Percentiles rank a stretch among this genome's conserved stretches.
phyloP scores from a whole-genome alignment of 2,113 vertebrate species.

The Heterotilapia buettikoferi region DNA sequence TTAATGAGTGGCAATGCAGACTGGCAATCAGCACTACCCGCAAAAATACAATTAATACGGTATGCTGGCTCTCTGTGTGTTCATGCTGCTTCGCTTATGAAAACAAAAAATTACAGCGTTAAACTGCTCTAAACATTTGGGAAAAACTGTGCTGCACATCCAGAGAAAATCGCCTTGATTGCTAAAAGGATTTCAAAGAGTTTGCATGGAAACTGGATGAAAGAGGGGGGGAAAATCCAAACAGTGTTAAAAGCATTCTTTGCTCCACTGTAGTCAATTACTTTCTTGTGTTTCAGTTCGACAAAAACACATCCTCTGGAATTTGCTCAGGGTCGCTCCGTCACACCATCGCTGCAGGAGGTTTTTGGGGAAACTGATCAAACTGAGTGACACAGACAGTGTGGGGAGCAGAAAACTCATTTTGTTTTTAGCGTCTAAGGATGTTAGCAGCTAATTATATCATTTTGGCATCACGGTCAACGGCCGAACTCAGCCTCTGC shows the following conservation, averaged over 20 bases:
- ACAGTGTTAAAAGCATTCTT: constrained; percentile 47
- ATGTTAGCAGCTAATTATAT: fast-evolving
- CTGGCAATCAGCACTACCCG: constrained; percentile 65
- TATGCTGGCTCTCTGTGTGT: constrained; percentile 38
- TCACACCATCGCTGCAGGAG: neutral
- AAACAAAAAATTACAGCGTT: constrained; percentile 58
- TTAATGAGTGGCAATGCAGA: constrained; percentile 71
- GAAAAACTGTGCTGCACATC: constrained; percentile 34
- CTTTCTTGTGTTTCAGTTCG: constrained; percentile 28
- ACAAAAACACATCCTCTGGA: constrained; percentile 37
- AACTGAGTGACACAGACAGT: neutral
- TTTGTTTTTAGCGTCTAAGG: neutral
- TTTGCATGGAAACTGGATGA: constrained; percentile 34
- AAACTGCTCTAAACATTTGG: constrained; percentile 47
- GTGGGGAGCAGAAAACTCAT: neutral
- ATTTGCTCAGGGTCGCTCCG: constrained; percentile 18
- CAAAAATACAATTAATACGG: constrained; percentile 70
- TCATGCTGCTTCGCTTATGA: constrained; percentile 43
- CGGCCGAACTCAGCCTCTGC: neutral
- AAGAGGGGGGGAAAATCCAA: constrained; percentile 9
- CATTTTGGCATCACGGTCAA: neutral
- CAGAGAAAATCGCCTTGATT: constrained; percentile 56
- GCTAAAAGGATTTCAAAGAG: constrained; percentile 58
- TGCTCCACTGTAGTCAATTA: constrained; percentile 35
- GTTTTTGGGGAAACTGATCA: neutral